Evolutionary conservation across 2,113 vertebrate genomes (phyloP).

Genomic region (Gobio gobio): DNA sequence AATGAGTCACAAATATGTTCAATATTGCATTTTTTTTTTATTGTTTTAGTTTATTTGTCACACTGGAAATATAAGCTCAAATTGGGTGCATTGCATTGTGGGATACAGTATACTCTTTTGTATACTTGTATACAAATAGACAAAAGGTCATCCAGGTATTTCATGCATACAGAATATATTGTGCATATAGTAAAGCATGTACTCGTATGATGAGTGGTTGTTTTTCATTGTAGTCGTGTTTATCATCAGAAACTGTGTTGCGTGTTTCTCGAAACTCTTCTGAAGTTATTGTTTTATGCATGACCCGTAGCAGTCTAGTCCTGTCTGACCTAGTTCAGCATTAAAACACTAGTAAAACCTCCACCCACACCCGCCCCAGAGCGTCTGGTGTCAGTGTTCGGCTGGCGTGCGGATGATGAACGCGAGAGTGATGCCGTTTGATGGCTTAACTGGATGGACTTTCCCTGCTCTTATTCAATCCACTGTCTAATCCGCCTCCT

Average conservation of each 20-base stretch:
- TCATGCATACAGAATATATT: not conserved
- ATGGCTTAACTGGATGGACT: conserved; percentile 56
- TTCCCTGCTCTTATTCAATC: conserved; percentile 65
- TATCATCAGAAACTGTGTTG: not conserved
- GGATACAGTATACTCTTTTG: not conserved
- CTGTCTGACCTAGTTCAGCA: conserved; percentile 44
- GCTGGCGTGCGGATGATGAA: not conserved
- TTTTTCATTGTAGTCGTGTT: too few species aligned
- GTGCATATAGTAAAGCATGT: not conserved
- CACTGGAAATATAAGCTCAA: not conserved
- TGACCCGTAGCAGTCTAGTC: not conserved
- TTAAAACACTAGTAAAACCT: conserved; percentile 24
- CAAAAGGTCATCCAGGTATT: not conserved
- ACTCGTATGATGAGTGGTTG: not conserved
- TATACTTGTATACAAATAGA: not conserved
- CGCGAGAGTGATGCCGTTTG: conserved; percentile 19
- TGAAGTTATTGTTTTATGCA: conserved; percentile 8
- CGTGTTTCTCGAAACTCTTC: not conserved
- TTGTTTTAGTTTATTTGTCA: not conserved
- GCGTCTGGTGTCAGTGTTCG: not conserved
- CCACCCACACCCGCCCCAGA: not conserved
- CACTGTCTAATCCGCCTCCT: conserved; percentile 64
- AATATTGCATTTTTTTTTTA: not conserved
- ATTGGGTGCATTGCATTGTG: not conserved
- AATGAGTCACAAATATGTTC: not conserved